Conservation (phyloP, 2,113 vertebrate species). For the Chauna torquata region DNA sequence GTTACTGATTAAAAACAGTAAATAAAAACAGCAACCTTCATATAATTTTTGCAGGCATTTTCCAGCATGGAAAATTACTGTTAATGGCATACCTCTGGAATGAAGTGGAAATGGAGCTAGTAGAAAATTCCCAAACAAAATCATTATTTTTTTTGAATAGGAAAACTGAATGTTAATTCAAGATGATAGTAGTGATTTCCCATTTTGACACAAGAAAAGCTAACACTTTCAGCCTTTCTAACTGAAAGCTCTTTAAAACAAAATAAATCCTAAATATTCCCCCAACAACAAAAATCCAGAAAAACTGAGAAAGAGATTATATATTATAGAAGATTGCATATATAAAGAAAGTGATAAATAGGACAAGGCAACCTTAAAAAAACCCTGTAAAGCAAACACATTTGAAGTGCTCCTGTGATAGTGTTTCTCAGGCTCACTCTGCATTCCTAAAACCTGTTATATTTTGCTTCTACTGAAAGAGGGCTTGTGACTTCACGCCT, state of each 20-base stretch:
- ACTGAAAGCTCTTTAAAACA: not conserved
- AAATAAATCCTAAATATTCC: not conserved
- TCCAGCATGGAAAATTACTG: not conserved
- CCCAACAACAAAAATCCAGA: not conserved
- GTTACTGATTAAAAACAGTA: constrained; percentile 59
- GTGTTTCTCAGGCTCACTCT: not conserved
- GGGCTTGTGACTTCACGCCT: not conserved
- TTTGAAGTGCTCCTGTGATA: not conserved
- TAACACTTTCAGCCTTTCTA: not conserved
- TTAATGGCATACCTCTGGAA: not conserved
- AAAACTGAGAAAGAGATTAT: not conserved
- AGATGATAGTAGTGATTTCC: not conserved
- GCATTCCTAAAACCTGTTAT: too few species aligned
- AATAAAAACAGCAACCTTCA: not conserved
- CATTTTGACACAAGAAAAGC: not conserved
- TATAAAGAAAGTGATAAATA: not conserved
- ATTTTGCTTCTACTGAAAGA: not conserved
- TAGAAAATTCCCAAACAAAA: not conserved
- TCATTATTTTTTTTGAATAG: not conserved
- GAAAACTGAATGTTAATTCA: not conserved
- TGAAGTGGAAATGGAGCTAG: not conserved
- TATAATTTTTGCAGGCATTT: not conserved
- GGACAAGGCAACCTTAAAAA: not conserved
- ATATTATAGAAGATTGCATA: not conserved
- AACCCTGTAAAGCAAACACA: not conserved